phyloP scores from a whole-genome alignment of 2,113 vertebrate species.

The Pollachius pollachius region DNA sequence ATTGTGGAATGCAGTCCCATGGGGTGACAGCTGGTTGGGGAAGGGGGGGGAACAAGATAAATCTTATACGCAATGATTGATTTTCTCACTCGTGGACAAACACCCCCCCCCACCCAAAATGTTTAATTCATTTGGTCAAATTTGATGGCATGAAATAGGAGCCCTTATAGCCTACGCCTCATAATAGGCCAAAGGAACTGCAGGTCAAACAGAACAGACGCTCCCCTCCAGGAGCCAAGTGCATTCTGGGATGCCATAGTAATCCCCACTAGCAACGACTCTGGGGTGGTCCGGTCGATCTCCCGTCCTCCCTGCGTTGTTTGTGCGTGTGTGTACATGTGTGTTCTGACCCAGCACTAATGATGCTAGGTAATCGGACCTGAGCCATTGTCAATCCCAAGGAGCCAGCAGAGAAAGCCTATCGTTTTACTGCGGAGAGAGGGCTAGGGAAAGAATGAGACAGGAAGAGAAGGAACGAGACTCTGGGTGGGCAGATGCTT shows the following conservation, averaged over 20 bases:
- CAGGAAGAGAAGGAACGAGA: conserved; percentile 4
- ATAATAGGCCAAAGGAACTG: conserved; percentile 49
- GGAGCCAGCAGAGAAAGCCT: conserved; percentile 42
- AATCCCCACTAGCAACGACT: conserved; percentile 61
- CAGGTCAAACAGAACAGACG: conserved; percentile 60
- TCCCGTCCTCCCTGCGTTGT: conserved; percentile 41
- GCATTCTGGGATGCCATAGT: conserved; percentile 64
- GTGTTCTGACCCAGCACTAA: conserved; percentile 59
- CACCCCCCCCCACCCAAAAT: too few relatives aligned
- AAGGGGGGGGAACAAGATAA: too few relatives aligned
- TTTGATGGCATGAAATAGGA: too few relatives aligned
- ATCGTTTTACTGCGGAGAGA: conserved; percentile 52
- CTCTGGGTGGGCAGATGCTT: conserved; percentile 54
- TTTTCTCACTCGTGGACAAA: too few relatives aligned
- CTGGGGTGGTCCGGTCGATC: conserved; percentile 74
- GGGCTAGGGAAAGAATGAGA: neutral
- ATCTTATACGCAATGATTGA: too few relatives aligned
- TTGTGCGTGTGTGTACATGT: conserved; percentile 31
- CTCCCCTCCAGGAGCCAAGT: conserved; percentile 34
- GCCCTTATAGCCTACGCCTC: neutral
- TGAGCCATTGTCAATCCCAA: conserved; percentile 59
- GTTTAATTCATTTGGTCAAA: too few relatives aligned
- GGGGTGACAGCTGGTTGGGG: too few relatives aligned
- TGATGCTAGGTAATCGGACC: conserved; percentile 70
- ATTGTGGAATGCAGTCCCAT: too few relatives aligned